Conservation (phyloP, 2,888 invertebrate genomes). For the Macrophya annulata region DNA sequence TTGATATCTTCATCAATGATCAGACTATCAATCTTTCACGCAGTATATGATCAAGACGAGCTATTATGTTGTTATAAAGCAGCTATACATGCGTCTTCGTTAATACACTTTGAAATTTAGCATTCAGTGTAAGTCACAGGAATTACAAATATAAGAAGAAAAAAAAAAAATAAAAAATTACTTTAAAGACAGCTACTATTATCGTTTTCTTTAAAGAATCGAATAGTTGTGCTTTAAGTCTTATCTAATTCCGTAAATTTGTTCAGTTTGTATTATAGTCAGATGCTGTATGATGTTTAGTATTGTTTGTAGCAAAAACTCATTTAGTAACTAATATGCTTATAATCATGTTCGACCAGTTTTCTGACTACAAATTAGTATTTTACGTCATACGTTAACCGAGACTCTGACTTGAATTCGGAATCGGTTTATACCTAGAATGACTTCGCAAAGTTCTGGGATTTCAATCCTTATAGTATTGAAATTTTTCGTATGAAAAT, state of each 20-base stretch:
- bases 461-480: background rate
- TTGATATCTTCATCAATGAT: background rate
- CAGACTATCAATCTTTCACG: slow-evolving; percentile 21
- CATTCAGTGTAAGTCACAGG: background rate
- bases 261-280: background rate
- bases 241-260: background rate
- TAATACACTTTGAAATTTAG: background rate
- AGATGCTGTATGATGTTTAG: background rate
- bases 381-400: background rate
- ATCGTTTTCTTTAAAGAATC: background rate
- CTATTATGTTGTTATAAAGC: background rate
- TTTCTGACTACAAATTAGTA: slow-evolving; percentile 2
- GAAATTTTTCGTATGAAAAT: background rate
- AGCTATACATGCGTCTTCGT: background rate
- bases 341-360: slow-evolving; percentile 16
- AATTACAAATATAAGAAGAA: background rate
- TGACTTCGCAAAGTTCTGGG: background rate
- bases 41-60: background rate
- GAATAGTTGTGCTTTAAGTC: background rate
- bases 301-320: background rate
- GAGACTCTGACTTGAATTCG: slow-evolving; percentile 9
- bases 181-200: too few relatives aligned
- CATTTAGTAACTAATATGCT: background rate
- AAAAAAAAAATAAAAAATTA: background rate
- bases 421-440: background rate